Conservation (phyloP, 2,888 invertebrate genomes). For the Lasius fuliginosus region DNA sequence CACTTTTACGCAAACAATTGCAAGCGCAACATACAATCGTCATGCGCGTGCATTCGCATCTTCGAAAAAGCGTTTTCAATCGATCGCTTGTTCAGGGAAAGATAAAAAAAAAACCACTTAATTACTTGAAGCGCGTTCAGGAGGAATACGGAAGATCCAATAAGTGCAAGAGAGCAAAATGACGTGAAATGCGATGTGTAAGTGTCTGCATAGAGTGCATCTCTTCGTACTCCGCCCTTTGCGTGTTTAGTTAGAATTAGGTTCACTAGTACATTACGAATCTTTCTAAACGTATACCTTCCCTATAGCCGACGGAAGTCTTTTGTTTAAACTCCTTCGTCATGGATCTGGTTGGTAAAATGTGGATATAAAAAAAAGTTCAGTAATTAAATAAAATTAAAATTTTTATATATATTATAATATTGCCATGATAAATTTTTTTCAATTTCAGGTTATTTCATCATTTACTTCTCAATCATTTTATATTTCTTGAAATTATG, state of each 20-base stretch:
- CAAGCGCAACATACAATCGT: slow-evolving; percentile 4
- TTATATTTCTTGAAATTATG: not conserved
- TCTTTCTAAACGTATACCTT: slow-evolving; percentile 82
- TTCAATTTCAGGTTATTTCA: not conserved
- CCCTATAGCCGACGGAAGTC: slow-evolving; percentile 66
- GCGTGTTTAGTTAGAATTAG: slow-evolving; percentile 55
- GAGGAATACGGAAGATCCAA: slow-evolving; percentile 62
- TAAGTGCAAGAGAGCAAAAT: slow-evolving; percentile 50
- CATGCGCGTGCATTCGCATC: slow-evolving; percentile 25
- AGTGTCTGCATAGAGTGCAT: slow-evolving; percentile 53
- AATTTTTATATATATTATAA: slow-evolving; percentile 4
- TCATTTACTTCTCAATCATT: not conserved
- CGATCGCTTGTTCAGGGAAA: slow-evolving; percentile 52
- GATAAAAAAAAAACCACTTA: slow-evolving; percentile 58
- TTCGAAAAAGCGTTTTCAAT: slow-evolving; percentile 55
- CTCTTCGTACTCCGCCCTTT: slow-evolving; percentile 65
- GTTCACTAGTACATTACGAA: slow-evolving; percentile 82
- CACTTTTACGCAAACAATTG: slow-evolving; percentile 1
- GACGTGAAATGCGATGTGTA: slow-evolving; percentile 41
- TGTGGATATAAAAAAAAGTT: not conserved
- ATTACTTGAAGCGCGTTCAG: slow-evolving; percentile 62
- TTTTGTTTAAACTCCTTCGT: slow-evolving; percentile 60
- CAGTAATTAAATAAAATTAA: slow-evolving; percentile 13
- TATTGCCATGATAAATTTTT: not conserved
- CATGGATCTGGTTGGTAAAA: slow-evolving; percentile 57